Percentiles rank a stretch among this genome's conserved stretches.
Conservation (phyloP, 2,113 vertebrate genomes). For the Chaetodon trifascialis region DNA sequence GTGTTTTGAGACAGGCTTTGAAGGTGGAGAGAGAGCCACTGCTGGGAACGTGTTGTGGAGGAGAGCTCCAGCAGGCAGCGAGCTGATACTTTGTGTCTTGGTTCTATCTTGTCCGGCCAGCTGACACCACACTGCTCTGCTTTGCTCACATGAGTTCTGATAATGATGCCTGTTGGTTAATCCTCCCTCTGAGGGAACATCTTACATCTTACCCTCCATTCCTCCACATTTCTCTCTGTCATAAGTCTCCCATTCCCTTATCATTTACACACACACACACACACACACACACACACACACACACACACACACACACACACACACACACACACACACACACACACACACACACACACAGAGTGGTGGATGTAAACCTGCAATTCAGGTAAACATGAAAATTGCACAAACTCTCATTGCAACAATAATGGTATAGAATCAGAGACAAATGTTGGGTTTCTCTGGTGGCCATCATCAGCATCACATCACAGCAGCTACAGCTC, state of each 20-base stretch:
- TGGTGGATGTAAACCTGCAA: not conserved
- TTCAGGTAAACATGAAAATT: not conserved
- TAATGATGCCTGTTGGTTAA: constrained; percentile 47
- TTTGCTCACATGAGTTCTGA: constrained; percentile 38
- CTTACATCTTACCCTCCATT: not conserved
- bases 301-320: not conserved
- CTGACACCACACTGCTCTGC: constrained; percentile 23
- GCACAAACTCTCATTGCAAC: not conserved
- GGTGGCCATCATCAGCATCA: not conserved
- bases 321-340: constrained; percentile 7
- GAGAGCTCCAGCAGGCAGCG: not conserved
- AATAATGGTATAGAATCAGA: not conserved
- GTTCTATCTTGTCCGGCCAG: constrained; percentile 40
- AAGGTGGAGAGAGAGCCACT: too few species aligned
- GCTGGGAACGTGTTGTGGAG: too few species aligned
- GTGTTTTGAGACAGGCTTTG: too few species aligned
- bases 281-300: constrained; percentile 3
- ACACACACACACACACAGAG: not conserved
- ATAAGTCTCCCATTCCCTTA: constrained; percentile 9
- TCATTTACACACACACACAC: constrained; percentile 6
- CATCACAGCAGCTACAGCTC: not conserved
- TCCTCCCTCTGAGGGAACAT: constrained; percentile 30
- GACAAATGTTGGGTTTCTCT: not conserved
- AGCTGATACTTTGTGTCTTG: constrained; percentile 9
- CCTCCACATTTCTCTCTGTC: constrained; percentile 7